These are phyloP conservation scores for Xanthorhoe designata DNA, from an alignment of 2,888 invertebrate genomes.

Conservation along the genomic window DNA sequence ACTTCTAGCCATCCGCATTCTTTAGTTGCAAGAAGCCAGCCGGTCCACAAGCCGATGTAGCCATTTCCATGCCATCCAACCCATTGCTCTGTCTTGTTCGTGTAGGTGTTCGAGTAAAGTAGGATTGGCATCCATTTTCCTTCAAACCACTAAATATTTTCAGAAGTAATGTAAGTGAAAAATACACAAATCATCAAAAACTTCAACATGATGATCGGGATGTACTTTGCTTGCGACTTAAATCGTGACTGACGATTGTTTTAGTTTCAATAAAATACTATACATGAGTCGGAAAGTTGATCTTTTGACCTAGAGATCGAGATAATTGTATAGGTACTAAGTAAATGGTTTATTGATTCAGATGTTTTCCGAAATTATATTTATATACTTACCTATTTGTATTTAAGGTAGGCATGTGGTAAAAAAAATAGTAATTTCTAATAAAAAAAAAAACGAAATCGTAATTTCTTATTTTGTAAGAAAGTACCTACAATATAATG, in stretches of 20 bases:
- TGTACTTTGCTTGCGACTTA: background rate
- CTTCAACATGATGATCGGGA: conserved; percentile 6
- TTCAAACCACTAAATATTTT: conserved; percentile 7
- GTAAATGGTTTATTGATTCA: too few relatives aligned
- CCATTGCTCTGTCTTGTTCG: conserved; percentile 12
- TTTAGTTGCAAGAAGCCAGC: conserved; percentile 7
- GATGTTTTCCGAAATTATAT: background rate
- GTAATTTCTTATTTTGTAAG: too few relatives aligned
- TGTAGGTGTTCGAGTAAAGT: conserved; percentile 7
- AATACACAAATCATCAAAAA: conserved; percentile 8
- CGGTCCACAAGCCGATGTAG: conserved; percentile 11
- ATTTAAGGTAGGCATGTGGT: too few relatives aligned
- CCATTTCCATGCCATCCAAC: conserved; percentile 5
- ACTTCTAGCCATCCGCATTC: conserved; percentile 18
- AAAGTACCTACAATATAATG: too few relatives aligned
- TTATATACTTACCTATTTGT: background rate
- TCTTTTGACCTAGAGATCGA: background rate
- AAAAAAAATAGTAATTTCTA: too few relatives aligned
- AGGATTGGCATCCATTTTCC: conserved; percentile 14
- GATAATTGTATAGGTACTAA: background rate
- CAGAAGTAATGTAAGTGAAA: background rate
- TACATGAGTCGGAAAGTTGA: background rate
- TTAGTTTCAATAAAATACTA: background rate
- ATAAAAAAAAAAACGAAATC: too few relatives aligned
- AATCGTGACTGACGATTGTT: background rate